These are phyloP conservation scores for Nestor notabilis DNA, from an alignment of 2,113 vertebrate genomes.

Conservation along the genomic window DNA sequence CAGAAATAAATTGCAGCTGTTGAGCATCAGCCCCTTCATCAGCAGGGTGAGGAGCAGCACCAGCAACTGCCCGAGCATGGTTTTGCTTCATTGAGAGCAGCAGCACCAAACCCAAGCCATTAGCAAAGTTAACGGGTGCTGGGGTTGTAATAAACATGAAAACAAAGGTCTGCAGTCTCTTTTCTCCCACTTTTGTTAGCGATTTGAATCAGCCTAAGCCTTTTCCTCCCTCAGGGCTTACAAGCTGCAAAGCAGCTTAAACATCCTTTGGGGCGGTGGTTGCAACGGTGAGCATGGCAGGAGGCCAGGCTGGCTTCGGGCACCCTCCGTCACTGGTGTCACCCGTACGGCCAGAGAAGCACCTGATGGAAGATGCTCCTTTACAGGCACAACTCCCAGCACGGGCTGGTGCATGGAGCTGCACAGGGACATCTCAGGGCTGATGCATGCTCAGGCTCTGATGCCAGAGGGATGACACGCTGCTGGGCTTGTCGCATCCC, in stretches of 20 bases:
- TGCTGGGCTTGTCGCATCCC: not conserved
- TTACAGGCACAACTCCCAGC: rapidly evolving
- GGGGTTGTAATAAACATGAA: not conserved
- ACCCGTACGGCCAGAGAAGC: not conserved
- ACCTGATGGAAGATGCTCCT: not conserved
- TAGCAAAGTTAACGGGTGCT: not conserved
- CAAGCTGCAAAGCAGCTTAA: not conserved
- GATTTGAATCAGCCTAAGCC: constrained; percentile 37
- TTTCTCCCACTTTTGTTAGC: constrained; percentile 27
- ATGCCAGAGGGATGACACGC: not conserved
- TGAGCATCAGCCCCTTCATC: not conserved
- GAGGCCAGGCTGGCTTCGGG: not conserved
- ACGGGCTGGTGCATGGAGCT: not conserved
- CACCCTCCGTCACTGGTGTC: not conserved
- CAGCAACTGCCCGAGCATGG: not conserved
- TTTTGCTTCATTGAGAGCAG: not conserved
- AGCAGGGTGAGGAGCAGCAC: not conserved
- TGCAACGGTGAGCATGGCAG: not conserved
- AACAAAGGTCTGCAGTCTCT: constrained; percentile 43
- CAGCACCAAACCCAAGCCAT: not conserved
- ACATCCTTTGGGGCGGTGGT: not conserved
- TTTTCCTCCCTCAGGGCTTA: constrained; percentile 9
- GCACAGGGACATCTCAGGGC: not conserved
- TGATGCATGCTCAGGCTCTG: rapidly evolving
- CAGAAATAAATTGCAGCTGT: not conserved